Evolutionary conservation across 2,888 invertebrate genomes (phyloP).

Genomic region (Epinotia ramella): DNA sequence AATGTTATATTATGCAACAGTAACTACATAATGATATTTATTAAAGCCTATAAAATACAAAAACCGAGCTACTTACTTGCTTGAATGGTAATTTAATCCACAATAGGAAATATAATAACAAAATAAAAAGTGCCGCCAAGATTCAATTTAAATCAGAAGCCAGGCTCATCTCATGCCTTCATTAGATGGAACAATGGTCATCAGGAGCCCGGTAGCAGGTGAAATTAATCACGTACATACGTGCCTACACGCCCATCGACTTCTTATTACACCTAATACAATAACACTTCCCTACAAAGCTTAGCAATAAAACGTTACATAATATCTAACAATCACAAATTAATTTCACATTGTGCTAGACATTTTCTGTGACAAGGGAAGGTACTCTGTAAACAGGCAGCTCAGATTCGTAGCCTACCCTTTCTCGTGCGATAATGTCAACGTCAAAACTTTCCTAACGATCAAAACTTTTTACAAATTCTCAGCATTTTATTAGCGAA

Average conservation of each 20-base stretch:
- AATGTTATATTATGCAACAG: background rate
- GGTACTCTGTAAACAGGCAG: background rate
- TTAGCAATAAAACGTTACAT: background rate
- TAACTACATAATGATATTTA: no score
- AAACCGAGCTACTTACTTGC: background rate
- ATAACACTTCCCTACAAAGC: slow-evolving; percentile 1
- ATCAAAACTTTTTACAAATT: slow-evolving; percentile 5
- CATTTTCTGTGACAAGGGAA: background rate
- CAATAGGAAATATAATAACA: slow-evolving; percentile 54
- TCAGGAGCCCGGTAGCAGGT: slow-evolving; percentile 66
- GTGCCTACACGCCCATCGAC: slow-evolving; percentile 27
- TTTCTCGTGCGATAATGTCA: background rate
- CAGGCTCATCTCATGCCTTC: slow-evolving; percentile 60
- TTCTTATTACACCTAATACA: background rate
- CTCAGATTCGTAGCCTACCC: background rate
- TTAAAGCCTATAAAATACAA: no score
- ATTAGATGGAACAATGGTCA: slow-evolving; percentile 71
- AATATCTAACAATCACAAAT: background rate
- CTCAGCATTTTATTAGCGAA: slow-evolving; percentile 9
- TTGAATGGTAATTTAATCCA: background rate
- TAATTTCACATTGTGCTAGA: background rate
- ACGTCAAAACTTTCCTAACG: slow-evolving; percentile 6
- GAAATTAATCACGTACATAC: slow-evolving; percentile 67
- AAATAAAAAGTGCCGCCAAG: slow-evolving; percentile 60
- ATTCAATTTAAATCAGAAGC: slow-evolving; percentile 72